These are phyloP conservation scores for Neoaliturus tenellus DNA, from an alignment of 2,888 invertebrate species.

Conservation along the genomic window DNA sequence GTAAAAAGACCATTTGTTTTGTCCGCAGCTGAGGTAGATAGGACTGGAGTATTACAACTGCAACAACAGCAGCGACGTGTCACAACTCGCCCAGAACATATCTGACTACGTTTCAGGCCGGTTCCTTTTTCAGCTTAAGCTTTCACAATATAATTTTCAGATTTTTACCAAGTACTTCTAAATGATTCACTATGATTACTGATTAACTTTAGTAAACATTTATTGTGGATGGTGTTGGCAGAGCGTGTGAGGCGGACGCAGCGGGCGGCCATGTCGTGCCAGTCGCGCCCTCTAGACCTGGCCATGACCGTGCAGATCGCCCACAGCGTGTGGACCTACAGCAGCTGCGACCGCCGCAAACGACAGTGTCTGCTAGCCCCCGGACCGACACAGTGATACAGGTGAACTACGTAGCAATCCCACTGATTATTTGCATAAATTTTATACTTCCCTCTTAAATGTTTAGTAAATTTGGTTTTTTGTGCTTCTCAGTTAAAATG, in stretches of 20 bases:
- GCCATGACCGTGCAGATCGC: conserved; percentile 2
- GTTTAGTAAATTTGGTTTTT: too few relatives aligned
- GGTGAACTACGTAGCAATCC: too few relatives aligned
- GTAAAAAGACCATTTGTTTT: too few relatives aligned
- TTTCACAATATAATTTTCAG: too few relatives aligned
- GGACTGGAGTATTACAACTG: conserved; percentile 85
- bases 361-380: conserved; percentile 7
- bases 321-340: conserved; percentile 12
- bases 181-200: too few relatives aligned
- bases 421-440: too few relatives aligned
- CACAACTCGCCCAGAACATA: conserved; percentile 44
- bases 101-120: conserved; percentile 32
- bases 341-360: conserved; percentile 16
- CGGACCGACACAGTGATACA: background rate
- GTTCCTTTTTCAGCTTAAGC: too few relatives aligned
- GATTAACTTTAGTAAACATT: too few relatives aligned
- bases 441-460: too few relatives aligned
- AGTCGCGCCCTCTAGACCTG: background rate
- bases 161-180: too few relatives aligned
- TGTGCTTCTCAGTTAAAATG: too few relatives aligned
- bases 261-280: background rate
- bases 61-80: conserved; percentile 74
- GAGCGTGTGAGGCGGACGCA: background rate
- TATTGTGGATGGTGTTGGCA: too few relatives aligned
- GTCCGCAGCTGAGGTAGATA: conserved; percentile 80